Base-by-base conservation (phyloP, 2,113 vertebrate species). In the Mobula hypostoma region DNA sequence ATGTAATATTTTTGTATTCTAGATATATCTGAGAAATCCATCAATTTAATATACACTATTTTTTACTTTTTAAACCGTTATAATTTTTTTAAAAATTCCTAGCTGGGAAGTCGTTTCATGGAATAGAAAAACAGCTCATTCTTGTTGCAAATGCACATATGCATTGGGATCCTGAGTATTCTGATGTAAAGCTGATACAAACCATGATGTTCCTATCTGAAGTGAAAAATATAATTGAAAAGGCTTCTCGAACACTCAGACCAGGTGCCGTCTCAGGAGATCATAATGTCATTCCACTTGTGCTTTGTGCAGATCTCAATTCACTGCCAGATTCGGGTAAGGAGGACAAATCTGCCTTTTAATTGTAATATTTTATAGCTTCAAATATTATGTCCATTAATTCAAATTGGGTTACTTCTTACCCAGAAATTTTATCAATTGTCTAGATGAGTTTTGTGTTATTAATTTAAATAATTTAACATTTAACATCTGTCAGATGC, bases 181-280 rank as follows among this genome's bases (percentile, higher is more conserved):
- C 98, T 68, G 98, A 99, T 94, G 98, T 99, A 94, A 99, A 99
- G 96, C 96, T 99, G 96, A 98, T 99, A 94, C 98, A 99, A 95
- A 99, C 98, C 94, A 99, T 99, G 98, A 99, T 99, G 98, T 99
- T 99, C 97, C 97, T 99, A 95, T 99, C 98, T 0, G 98, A 99
- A 96, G 98, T 99, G 95, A 99, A 99, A 96, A 99, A 97, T 96
- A 99, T 99, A 83, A 98, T 99, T 96, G 98, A 99, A 96, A 98
- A 99, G 97, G 98, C 98, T 95, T 98, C 98, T 76, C 98, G 98
- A 96, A 98, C 96, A 96, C 97, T 98, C 95, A 98, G 98, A 96
- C 96, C 98, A 95, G 98, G 97, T 95, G 97, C 97, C 0, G 95
- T 97, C 93, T 97, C 98, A 40, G 98, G 98, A 95, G 98, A 99